Evolutionary conservation across 2,797 vertebrate species (phyloP), one percentile per base, ranked within the genome.

Genomic region (Yasuhikotakia modesta): DNA sequence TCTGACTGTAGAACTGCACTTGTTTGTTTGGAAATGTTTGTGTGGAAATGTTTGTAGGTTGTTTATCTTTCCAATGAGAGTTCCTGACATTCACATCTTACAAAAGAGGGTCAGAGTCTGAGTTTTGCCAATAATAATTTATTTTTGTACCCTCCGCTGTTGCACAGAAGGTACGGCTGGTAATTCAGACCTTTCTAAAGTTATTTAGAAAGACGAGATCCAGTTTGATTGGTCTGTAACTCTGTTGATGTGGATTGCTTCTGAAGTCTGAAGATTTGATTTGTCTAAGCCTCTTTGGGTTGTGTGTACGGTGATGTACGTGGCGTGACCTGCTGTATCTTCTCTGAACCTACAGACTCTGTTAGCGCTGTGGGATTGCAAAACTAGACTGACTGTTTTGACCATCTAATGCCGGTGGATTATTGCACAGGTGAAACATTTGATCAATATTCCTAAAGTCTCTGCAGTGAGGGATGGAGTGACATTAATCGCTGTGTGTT

Each of bases 261-360:
- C 67, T 78, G 63, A 70, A 48, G 22, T 43, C 66, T 64, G 46
- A 63, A 52, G 76, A 78, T 63, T 78, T 52, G 12, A 30, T 55
- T 70, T 43, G 68, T 71, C 58, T 78, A 78, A 78, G 67, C 76
- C 58, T 64, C 30, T 78, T 78, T n/a, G n/a, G n/a, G n/a, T n/a
- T n/a, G n/a, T n/a, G n/a, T n/a, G n/a, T n/a, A n/a, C n/a, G n/a
- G n/a, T n/a, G n/a, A n/a, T 69, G 67, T 78, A 17, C 48, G n/a
- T 76, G 22, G 17, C 46, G 24, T 39, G 35, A 24, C 12, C 0
- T n/a, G 46, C 61, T 52, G 57, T 57, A 67, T 76, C 63, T 10
- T 39, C 22, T n/a, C 5, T 7, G 43, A 39, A 39, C 7, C 35
- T 66, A 66, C 32, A 43, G 17, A 24, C 35, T 63, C 16, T 17